A percentile compares a stretch with the other conserved stretches of the same genome.
Conservation (phyloP, 2,113 vertebrate species). For the Xiphophorus couchianus region DNA sequence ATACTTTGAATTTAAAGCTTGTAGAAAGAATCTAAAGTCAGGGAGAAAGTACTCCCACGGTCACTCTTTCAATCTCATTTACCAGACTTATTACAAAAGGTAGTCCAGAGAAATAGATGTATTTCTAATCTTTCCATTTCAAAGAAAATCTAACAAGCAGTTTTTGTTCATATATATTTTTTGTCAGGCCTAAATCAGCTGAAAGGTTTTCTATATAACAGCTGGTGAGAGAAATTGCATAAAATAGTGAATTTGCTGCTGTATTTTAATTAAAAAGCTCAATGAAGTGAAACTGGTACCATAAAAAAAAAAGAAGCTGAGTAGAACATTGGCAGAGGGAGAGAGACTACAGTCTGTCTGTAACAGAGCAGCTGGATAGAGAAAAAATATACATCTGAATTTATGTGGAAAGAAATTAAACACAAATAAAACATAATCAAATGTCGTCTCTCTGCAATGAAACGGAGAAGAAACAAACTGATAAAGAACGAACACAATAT, state of each 20-base stretch:
- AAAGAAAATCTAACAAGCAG: constrained; percentile 29
- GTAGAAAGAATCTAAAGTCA: not conserved
- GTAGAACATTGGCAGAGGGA: constrained; percentile 1
- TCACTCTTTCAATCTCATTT: constrained; percentile 31
- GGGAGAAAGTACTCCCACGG: not conserved
- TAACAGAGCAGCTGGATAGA: constrained; percentile 43
- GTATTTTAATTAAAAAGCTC: constrained; percentile 42
- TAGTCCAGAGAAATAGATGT: constrained; percentile 48
- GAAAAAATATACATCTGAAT: constrained; percentile 17
- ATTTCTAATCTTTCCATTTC: constrained; percentile 54
- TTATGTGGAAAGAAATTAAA: constrained; percentile 32
- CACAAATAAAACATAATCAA: constrained; percentile 26
- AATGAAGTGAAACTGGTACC: constrained; percentile 32
- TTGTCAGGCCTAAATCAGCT: constrained; percentile 15
- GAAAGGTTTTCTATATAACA: constrained; percentile 16
- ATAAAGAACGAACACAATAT: not conserved
- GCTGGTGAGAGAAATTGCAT: constrained; percentile 32
- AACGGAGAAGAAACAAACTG: not conserved
- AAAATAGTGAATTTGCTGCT: constrained; percentile 36
- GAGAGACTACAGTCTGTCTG: constrained; percentile 24
- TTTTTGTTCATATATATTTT: not conserved
- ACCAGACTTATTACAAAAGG: constrained; percentile 58
- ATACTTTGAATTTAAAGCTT: not conserved
- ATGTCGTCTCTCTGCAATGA: constrained; percentile 20
- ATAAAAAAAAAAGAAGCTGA: constrained; percentile 11